Evolutionary conservation across 2,797 vertebrate genomes (phyloP), one percentile per base, ranked within the genome.

Genomic region (Sebastes kiyomatsui): DNA sequence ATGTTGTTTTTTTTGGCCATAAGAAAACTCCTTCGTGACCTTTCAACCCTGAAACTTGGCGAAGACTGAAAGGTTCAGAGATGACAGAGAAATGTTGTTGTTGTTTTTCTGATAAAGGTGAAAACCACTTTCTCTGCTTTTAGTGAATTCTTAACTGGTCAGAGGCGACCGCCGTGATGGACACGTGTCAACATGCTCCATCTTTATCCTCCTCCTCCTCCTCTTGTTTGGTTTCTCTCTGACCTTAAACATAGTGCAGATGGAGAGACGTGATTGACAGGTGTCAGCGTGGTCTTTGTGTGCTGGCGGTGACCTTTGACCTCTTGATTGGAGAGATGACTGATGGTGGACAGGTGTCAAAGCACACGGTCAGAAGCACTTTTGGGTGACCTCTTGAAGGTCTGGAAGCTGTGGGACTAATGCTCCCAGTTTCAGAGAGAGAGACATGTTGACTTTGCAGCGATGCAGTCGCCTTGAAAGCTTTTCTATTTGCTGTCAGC

Each of bases 281-380:
- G 27, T 74, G 80, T 88, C 77, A 7, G 59, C 2, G 16, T 14
- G 30, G 30, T 20, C 62, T 77, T 11, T 80, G 75, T 68, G 72
- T 32, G 72, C 58, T 5, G 61, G 67, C 3, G 56, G 13, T 59
- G 82, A 90, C 90, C 87, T 87, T 72, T 90, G 84, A 88, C 10
- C 88, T 72, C 32, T 42, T 42, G 58, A 73, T 68, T 18, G 14
- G n/a, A 16, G 66, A 23, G 75, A 52, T 7, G 28, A 67, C 46
- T 22, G 85, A 67, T 38, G 75, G 76, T 18, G 38, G 83, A 75
- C 82, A 27, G 56, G 64, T 71, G 78, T 76, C 59, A 46, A 72
- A 67, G 61, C 6, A 25, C 38, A 42, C 38, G 14, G 10, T 77
- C 55, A 33, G 27, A 81, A 71, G 56, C 30, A 66, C 72, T 83